Base-by-base conservation (phyloP, 2,888 invertebrate species). In the Drosophila longiperda region DNA sequence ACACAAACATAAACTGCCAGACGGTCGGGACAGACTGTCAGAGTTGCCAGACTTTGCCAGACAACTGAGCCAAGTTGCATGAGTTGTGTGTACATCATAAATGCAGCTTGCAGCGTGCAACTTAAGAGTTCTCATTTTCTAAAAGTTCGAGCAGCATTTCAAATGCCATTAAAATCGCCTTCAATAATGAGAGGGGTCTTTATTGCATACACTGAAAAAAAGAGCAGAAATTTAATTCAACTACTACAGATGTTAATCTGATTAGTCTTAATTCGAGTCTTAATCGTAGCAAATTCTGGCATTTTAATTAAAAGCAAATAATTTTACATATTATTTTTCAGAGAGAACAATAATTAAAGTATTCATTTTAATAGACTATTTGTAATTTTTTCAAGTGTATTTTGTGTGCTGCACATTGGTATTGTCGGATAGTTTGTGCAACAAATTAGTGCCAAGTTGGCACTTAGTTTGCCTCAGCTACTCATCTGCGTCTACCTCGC, bases 1-100 rank as follows among this genome's bases (percentile, higher is more conserved):
- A 87, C 88, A 87, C 86, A 87, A 84, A 84, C 87, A 87, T 84
- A 89, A 81, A 82, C 87, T 78, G 78, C 66, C 83, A 85, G 83
- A 73, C 76, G 64, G 64, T 17, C 71, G 34, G n/a, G 29, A n/a
- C 17, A 55, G 40, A 62, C 15, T 17, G 71, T 26, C 57, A 61
- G 53, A 20, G 11, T 29, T 29, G n/a, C 34, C 34, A 34, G 54
- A 55, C n/a, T 15, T 26, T 26, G 40, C 17, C 42, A 15, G 50
- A 49, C 34, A 61, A 15, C 33, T 60, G 62, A 38, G 32, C 15
- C 34, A 55, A 78, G 55, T 54, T 65, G 29, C 29, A 48, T 52
- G 50, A 17, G 38, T 58, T 58, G 57, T 45, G 55, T 53, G 23
- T 58, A 63, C 75, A 62, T 83, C 79, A 79, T 83, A 78, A 80